Evolutionary conservation across 2,113 vertebrate genomes (phyloP).

Genomic region (Craseonycteris thonglongyai): DNA sequence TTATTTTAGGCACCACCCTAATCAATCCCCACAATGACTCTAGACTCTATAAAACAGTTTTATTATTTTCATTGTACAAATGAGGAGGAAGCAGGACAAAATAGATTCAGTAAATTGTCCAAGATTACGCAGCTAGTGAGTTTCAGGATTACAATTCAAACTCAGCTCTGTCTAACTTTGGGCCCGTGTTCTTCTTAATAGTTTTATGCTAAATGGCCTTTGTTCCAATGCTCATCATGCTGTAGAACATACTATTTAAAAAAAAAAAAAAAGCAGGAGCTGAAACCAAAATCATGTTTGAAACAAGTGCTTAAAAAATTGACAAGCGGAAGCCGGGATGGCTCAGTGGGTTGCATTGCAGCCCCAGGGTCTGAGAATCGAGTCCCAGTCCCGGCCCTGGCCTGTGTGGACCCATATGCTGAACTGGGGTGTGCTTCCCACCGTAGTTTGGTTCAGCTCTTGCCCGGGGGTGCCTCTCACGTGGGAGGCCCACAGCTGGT

Average conservation of each 20-base stretch:
- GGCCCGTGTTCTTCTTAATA: neutral
- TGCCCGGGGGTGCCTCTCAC: too few species aligned
- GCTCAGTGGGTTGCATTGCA: too few species aligned
- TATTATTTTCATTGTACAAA: neutral
- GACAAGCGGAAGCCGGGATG: too few species aligned
- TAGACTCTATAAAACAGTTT: neutral
- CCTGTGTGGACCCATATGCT: too few species aligned
- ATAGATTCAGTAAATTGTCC: neutral
- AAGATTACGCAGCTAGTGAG: neutral
- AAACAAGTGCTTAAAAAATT: neutral
- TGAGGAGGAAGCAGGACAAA: neutral
- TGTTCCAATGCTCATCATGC: neutral
- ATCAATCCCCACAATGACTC: neutral
- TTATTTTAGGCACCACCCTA: neutral
- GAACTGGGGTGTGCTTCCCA: too few species aligned
- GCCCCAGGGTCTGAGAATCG: too few species aligned
- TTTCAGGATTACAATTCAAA: neutral
- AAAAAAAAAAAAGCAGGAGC: neutral
- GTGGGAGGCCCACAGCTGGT: too few species aligned
- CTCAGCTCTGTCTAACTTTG: neutral
- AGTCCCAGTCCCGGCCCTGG: too few species aligned
- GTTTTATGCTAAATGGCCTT: neutral
- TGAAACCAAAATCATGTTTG: neutral
- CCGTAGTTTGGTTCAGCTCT: too few species aligned
- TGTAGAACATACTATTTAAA: neutral